phyloP scores from a whole-genome alignment of 2,888 invertebrate species.

The Eupithecia exiguata region DNA sequence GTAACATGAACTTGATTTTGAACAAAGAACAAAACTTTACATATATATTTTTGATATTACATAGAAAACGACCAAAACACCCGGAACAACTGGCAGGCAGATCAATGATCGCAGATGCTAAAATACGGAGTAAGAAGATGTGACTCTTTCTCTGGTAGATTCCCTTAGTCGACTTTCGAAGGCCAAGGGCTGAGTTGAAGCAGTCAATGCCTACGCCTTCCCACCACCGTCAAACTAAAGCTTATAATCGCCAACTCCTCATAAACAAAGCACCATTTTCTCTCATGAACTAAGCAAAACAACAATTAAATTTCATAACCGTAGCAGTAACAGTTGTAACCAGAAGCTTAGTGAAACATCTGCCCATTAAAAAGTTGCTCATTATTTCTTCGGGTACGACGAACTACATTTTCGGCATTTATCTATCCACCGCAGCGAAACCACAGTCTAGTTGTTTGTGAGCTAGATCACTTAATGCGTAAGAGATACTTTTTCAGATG shows the following conservation, averaged over 20 bases:
- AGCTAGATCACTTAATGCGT: conserved; percentile 7
- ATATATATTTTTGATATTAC: too few species aligned
- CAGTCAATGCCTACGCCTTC: too few species aligned
- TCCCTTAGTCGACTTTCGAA: too few species aligned
- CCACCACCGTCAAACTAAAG: background rate
- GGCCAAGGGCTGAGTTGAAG: too few species aligned
- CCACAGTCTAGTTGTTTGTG: background rate
- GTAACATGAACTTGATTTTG: too few species aligned
- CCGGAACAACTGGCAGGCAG: too few species aligned
- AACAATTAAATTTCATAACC: conserved; percentile 37
- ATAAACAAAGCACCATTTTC: background rate
- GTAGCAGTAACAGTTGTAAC: conserved; percentile 41
- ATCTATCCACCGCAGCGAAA: conserved; percentile 42
- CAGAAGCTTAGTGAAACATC: conserved; percentile 39
- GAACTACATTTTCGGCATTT: conserved; percentile 42
- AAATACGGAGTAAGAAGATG: too few species aligned
- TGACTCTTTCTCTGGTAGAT: too few species aligned
- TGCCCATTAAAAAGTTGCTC: conserved; percentile 50
- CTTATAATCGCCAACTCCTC: background rate
- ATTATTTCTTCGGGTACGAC: conserved; percentile 48
- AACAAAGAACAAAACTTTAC: too few species aligned
- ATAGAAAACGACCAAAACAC: too few species aligned
- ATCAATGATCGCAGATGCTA: too few species aligned
- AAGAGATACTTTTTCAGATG: too few species aligned
- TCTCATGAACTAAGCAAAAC: conserved; percentile 29